These are phyloP conservation scores for Lithobates pipiens DNA, from an alignment of 2,797 vertebrate species.

Conservation along the genomic window DNA sequence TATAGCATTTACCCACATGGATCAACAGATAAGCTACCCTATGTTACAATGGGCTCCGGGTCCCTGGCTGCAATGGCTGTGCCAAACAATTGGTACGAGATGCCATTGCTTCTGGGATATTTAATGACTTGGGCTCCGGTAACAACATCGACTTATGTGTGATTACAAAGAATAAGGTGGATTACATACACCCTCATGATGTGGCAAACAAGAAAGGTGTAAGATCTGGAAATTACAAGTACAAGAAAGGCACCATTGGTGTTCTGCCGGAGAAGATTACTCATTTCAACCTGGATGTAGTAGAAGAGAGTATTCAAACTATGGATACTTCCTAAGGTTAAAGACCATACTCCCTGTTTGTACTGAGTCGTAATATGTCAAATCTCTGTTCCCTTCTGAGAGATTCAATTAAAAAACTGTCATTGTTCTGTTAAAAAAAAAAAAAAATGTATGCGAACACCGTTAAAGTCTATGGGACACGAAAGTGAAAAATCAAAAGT, in stretches of 20 bases:
- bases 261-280: slow-evolving; percentile 81
- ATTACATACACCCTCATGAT: slow-evolving; percentile 90
- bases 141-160: slow-evolving; percentile 96
- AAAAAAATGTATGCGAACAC: too few relatives aligned
- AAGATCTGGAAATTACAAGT: slow-evolving; percentile 89
- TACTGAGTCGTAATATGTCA: slow-evolving; percentile 17
- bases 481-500: too few relatives aligned
- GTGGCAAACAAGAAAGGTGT: slow-evolving; percentile 92
- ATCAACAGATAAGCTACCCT: slow-evolving; percentile 96
- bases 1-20: slow-evolving; percentile 98
- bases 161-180: slow-evolving; percentile 90
- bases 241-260: slow-evolving; percentile 89
- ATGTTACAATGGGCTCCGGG: slow-evolving; percentile 99
- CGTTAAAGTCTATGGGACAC: too few relatives aligned
- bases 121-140: slow-evolving; percentile 94
- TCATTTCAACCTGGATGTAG: slow-evolving; percentile 83
- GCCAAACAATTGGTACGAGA: slow-evolving; percentile 92
- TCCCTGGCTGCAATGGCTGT: too few relatives aligned
- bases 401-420: neutral
- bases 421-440: too few relatives aligned
- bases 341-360: neutral
- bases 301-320: slow-evolving; percentile 90
- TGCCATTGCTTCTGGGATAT: slow-evolving; percentile 93
- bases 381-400: neutral
- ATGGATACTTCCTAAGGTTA: slow-evolving; percentile 93